Evolutionary conservation across 1,140 invertebrate genomes (phyloP), one percentile per base, ranked within the genome.

Genomic region (Heterodera schachtii): DNA sequence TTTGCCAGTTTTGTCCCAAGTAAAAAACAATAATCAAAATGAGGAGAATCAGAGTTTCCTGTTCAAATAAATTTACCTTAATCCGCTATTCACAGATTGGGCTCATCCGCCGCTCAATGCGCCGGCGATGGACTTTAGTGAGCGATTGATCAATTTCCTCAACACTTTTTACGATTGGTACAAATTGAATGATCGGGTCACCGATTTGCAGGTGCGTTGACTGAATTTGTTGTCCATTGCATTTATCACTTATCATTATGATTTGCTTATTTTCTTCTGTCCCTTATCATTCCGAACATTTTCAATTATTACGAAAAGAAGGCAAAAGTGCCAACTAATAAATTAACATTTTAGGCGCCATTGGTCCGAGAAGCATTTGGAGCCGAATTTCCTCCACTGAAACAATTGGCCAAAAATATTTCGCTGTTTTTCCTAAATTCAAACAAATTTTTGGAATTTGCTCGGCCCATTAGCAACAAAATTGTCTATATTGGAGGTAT

Each of bases 401-500:
- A 80, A 44, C 9, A 80, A 44, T 21, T 82, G 19, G 46, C 57
- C 46, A 78, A 73, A 70, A 75, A 86, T 19, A 43, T 76, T 44
- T 85, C 85, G 13, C 75, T 86, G 9, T 19, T 86, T 11, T 86
- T 86, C 57, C 49, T 84, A 9, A 86, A 86, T 49, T 44, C 76
- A 3, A 87, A 86, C n/a, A 69, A 79, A 47, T 78, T 81, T 57
- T 64, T 86, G 31, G 85, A 87, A n/a, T 60, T 85, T 3, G 73
- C 85, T n/a, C 69, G 84, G 5, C 85, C 85, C 60, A 84, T 82
- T 13, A 75, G 75, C 60, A 79, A 83, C 66, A 86, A 86, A 77
- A 49, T 86, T 57, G 47, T 86, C 73, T 83, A 86, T 67, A 82
- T 86, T 81, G 85, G 85, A 21, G 86, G 86, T 13, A 81, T 86